Evolutionary conservation across 2,113 vertebrate species (phyloP).

Genomic region (Chunga burmeisteri): DNA sequence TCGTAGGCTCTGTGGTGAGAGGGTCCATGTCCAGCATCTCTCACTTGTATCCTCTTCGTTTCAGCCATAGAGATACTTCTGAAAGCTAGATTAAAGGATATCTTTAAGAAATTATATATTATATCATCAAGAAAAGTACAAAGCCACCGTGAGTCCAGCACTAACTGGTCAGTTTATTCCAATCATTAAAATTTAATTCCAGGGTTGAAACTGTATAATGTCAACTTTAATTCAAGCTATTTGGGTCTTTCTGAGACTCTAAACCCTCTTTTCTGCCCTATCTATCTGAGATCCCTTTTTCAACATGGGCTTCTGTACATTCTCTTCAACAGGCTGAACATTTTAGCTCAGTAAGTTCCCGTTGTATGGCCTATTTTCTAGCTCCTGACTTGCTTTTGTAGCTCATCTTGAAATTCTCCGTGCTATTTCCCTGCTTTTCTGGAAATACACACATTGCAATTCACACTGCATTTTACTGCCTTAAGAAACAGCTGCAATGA

Average conservation of each 20-base stretch:
- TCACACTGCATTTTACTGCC: not conserved
- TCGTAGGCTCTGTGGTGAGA: not conserved
- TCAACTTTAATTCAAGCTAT: not conserved
- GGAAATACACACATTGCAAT: not conserved
- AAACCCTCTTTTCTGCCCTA: not conserved
- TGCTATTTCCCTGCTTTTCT: not conserved
- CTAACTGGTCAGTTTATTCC: not conserved
- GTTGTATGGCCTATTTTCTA: not conserved
- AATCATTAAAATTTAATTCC: not conserved
- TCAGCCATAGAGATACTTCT: not conserved
- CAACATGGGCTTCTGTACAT: not conserved
- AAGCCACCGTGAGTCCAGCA: not conserved
- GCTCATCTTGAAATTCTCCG: not conserved
- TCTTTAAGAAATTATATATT: not conserved
- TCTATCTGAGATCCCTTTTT: not conserved
- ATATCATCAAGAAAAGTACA: not conserved
- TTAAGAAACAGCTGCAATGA: not conserved
- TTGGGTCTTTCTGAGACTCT: not conserved
- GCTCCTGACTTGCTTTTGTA: not conserved
- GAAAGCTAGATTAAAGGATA: not conserved
- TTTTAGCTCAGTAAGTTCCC: not conserved
- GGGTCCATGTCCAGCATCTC: not conserved
- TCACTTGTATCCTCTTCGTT: not conserved
- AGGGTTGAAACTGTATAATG: not conserved
- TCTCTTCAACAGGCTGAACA: not conserved